Conservation (phyloP, 2,888 invertebrate genomes). For the Pammene aurita region DNA sequence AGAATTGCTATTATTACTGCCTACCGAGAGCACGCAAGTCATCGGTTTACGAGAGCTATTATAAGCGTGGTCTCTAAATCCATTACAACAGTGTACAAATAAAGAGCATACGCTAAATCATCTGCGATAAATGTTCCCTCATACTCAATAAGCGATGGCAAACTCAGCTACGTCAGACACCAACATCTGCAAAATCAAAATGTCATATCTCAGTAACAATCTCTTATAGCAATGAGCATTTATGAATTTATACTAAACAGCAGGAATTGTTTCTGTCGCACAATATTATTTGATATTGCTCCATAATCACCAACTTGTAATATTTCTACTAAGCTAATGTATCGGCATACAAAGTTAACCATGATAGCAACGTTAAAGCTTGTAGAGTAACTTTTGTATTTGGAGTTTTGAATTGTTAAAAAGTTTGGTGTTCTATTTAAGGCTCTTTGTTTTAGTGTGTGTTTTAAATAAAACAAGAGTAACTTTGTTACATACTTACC, state of each 20-base stretch:
- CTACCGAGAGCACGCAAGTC: neutral
- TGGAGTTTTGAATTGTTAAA: neutral
- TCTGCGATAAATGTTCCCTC: neutral
- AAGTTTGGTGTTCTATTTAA: neutral
- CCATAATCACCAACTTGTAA: conserved; percentile 20
- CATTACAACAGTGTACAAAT: neutral
- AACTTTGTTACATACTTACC: neutral
- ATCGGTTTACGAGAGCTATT: neutral
- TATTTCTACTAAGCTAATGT: conserved; percentile 14
- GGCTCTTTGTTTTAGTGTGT: neutral
- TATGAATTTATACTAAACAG: neutral
- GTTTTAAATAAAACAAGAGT: too few species aligned
- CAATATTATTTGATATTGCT: conserved; percentile 25
- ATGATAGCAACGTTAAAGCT: neutral
- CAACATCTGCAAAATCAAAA: neutral
- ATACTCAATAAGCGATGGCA: neutral
- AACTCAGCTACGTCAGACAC: neutral
- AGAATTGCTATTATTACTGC: neutral
- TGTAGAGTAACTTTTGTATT: neutral
- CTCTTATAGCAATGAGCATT: neutral
- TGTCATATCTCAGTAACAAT: neutral
- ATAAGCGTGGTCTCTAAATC: neutral
- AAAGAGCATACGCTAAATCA: neutral
- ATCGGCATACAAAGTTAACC: neutral
- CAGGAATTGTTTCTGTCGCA: conserved; percentile 22